phyloP scores from a whole-genome alignment of 2,113 vertebrate genomes.

The Ammospiza caudacuta region DNA sequence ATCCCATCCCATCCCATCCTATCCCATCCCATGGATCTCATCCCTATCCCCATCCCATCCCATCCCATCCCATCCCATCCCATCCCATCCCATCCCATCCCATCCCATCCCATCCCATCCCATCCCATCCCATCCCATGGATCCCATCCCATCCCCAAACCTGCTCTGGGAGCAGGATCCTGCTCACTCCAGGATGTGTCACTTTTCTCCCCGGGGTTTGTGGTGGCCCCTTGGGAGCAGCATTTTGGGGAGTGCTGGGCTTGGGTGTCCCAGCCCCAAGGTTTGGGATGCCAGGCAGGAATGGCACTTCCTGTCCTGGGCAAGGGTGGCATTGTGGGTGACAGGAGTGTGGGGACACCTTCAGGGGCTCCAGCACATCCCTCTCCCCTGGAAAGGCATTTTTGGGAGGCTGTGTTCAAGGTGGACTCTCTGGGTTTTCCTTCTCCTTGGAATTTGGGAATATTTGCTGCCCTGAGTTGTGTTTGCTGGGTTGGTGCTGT shows the following conservation, averaged over 20 bases:
- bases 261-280: background rate
- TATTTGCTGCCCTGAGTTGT: background rate
- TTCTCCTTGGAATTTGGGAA: background rate
- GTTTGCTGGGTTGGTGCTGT: background rate
- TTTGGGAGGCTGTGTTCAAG: background rate
- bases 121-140: background rate
- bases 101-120: background rate
- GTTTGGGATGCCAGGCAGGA: background rate
- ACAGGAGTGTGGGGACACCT: background rate
- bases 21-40: background rate
- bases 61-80: background rate
- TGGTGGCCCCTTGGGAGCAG: background rate
- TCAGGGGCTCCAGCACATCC: background rate
- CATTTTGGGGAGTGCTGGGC: background rate
- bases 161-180: background rate
- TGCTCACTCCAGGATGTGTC: background rate
- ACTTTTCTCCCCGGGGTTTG: background rate
- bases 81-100: background rate
- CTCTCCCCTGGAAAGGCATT: background rate
- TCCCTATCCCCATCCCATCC: background rate
- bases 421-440: background rate
- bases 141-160: rapidly evolving
- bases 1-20: background rate
- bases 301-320: background rate
- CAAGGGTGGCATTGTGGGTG: background rate